These are phyloP conservation scores for Laticauda colubrina DNA, from an alignment of 2,113 vertebrate genomes.

Conservation along the genomic window DNA sequence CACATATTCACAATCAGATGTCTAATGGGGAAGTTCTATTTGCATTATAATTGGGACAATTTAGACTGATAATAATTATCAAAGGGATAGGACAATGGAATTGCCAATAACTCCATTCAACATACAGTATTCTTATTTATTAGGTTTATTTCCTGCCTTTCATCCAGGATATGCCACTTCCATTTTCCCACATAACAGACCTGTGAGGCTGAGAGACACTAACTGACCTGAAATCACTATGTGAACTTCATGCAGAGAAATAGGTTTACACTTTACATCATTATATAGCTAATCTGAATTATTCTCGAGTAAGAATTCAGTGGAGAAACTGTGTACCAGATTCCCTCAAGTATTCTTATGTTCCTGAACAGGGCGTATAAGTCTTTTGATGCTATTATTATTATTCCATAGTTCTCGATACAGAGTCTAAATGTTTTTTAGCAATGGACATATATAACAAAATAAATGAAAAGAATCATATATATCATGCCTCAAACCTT, in stretches of 20 bases:
- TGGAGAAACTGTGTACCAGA: not conserved
- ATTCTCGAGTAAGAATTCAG: not conserved
- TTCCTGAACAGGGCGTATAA: not conserved
- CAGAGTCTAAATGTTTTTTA: not conserved
- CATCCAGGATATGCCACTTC: not conserved
- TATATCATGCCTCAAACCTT: slow-evolving; percentile 3
- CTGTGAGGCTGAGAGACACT: not conserved
- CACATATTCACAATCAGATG: not conserved
- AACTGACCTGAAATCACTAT: not conserved
- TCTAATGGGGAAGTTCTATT: not conserved
- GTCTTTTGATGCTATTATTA: not conserved
- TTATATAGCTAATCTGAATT: not conserved
- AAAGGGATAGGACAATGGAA: not conserved
- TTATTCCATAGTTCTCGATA: not conserved
- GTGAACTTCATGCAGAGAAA: not conserved
- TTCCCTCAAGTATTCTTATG: not conserved
- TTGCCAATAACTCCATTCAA: not conserved
- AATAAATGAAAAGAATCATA: not conserved
- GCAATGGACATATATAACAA: not conserved
- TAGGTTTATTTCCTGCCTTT: not conserved
- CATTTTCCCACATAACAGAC: not conserved
- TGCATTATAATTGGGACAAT: not conserved
- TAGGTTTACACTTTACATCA: not conserved
- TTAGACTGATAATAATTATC: not conserved
- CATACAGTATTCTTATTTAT: not conserved